Base-by-base conservation (phyloP, 2,888 invertebrate species). In the Dynastes hyllus region DNA sequence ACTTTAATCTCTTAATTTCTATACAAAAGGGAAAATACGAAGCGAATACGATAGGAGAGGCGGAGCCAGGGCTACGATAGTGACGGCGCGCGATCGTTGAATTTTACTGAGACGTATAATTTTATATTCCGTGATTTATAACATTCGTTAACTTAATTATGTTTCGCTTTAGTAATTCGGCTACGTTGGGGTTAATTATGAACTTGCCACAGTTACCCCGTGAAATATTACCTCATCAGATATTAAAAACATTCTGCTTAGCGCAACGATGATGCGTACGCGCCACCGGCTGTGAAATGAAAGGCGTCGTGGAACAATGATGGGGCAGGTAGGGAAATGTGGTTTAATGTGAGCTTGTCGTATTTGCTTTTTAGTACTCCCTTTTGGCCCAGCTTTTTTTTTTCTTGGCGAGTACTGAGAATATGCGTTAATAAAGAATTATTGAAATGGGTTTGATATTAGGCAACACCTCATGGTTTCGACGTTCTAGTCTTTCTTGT, bases 131-230 rank as follows among this genome's bases (percentile, higher is more conserved):
- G 40, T 73, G 73, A 73, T 73, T 73, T 73, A 73, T 73, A 73
- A 73, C 73, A 58, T 73, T 73, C 73, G 73, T 73, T 73, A 73
- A 73, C 73, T 73, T 73, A 73, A 73, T 73, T 73, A 73, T 73
- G 73, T 58, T 73, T 73, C 73, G 73, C 73, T 55, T 73, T 61
- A 58, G 73, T 58, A 73, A 73, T 73, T 73, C 73, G 58, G 73
- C 73, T 73, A 73, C 73, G 73, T 73, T 73, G 73, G 58, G 73
- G 73, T 73, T 73, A 73, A 73, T 73, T 73, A 73, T 73, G 73
- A 73, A 73, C 40, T 73, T 73, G 73, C 73, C 73, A 73, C 73
- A 58, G 73, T 73, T 73, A 73, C 58, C 45, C 27, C 73, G 58
- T 73, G 73, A 73, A 73, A 73, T 73, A 73, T 73, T 73, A 73